Evolutionary conservation across 2,888 invertebrate species (phyloP).

Genomic region (Micropterix aruncella): DNA sequence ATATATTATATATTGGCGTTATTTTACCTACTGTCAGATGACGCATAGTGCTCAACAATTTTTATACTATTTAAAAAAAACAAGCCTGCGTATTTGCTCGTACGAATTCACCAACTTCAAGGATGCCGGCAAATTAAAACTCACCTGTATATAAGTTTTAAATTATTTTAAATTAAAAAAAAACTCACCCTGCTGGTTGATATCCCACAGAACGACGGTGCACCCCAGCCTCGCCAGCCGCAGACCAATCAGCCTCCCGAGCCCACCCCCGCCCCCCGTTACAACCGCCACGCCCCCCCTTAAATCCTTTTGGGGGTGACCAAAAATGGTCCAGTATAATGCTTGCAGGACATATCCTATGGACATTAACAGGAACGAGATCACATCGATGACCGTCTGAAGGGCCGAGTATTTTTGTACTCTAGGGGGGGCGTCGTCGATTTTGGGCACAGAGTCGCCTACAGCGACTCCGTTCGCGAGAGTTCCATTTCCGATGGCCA

Average conservation of each 20-base stretch:
- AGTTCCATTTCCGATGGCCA: neutral
- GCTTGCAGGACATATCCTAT: slow-evolving; percentile 37
- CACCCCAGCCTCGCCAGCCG: slow-evolving; percentile 65
- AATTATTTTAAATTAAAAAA: no score
- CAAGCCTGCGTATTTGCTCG: no score
- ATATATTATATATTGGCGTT: no score
- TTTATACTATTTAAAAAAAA: no score
- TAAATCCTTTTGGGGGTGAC: slow-evolving; percentile 51
- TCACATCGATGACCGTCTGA: slow-evolving; percentile 39
- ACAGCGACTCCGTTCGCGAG: neutral
- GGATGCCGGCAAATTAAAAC: no score
- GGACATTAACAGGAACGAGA: slow-evolving; percentile 36
- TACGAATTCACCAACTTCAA: no score
- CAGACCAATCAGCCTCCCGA: slow-evolving; percentile 65
- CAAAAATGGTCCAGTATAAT: slow-evolving; percentile 44
- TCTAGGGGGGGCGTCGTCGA: neutral
- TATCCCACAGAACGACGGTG: slow-evolving; percentile 79
- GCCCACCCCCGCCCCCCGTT: slow-evolving; percentile 80
- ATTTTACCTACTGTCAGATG: no score
- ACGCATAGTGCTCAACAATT: no score
- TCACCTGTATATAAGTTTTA: no score
- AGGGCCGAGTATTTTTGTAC: slow-evolving; percentile 27
- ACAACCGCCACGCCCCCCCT: slow-evolving; percentile 68
- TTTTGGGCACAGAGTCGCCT: neutral
- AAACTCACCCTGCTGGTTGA: slow-evolving; percentile 67